Percentiles rank a stretch among this genome's conserved stretches.
Conservation (phyloP, 2,797 vertebrate genomes). For the Oreochromis grahami region DNA sequence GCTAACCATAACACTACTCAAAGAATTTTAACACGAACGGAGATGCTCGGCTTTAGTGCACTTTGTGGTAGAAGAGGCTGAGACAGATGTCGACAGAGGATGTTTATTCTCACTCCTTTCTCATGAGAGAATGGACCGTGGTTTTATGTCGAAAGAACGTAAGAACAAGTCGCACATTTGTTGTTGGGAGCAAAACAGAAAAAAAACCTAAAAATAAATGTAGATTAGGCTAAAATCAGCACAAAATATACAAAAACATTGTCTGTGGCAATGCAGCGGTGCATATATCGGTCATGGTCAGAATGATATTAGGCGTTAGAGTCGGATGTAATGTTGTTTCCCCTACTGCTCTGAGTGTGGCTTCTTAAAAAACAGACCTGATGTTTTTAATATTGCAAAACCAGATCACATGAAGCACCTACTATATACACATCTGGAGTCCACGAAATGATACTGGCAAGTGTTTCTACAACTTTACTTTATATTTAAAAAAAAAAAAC, state of each 20-base stretch:
- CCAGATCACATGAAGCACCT: not conserved
- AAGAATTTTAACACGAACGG: not conserved
- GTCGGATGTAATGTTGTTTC: not conserved
- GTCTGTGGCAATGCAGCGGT: not conserved
- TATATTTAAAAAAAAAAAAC: not conserved
- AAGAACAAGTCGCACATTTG: not conserved
- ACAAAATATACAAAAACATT: fast-evolving
- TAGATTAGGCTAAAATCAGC: fast-evolving
- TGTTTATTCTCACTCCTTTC: not conserved
- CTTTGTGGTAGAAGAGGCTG: not conserved
- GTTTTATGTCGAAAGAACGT: not conserved
- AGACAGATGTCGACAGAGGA: conserved; percentile 5
- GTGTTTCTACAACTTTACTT: not conserved
- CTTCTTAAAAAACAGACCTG: not conserved
- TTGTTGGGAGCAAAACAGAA: not conserved
- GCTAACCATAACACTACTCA: conserved; percentile 4
- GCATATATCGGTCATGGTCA: not conserved
- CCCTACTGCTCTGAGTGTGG: fast-evolving
- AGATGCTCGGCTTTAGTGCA: not conserved
- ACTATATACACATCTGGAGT: not conserved
- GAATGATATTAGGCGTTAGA: not conserved
- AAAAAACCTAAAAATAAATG: not conserved
- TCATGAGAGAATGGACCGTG: not conserved
- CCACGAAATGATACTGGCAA: not conserved
- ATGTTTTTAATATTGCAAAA: not conserved